These are phyloP conservation scores for Phaethornis superciliosus DNA, from an alignment of 2,113 vertebrate species.

Conservation along the genomic window DNA sequence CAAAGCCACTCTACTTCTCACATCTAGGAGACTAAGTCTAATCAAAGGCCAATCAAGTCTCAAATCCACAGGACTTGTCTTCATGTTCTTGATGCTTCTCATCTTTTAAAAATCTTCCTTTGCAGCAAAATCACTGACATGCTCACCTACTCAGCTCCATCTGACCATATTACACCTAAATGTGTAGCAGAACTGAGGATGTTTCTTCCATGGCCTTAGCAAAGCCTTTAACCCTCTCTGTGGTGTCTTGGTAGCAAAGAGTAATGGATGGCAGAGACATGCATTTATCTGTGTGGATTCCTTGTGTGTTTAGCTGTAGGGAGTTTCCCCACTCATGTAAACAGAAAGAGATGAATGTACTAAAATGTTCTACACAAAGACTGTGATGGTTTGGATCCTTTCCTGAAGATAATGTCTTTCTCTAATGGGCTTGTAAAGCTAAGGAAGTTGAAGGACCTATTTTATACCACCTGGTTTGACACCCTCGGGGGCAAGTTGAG, in stretches of 20 bases:
- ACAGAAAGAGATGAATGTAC: neutral
- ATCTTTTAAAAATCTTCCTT: neutral
- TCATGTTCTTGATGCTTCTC: neutral
- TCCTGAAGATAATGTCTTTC: neutral
- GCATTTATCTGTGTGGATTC: neutral
- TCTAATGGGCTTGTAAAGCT: neutral
- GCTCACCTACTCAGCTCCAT: neutral
- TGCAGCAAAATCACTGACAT: neutral
- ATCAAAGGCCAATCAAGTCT: constrained; percentile 38
- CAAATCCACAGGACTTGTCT: neutral
- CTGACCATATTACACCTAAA: neutral
- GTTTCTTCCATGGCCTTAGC: neutral
- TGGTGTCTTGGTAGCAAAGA: neutral
- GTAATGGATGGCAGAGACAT: neutral
- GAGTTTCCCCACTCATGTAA: neutral
- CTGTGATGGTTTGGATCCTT: neutral
- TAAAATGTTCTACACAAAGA: neutral
- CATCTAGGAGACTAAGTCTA: neutral
- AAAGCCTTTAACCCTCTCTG: neutral
- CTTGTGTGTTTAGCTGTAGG: accelerated
- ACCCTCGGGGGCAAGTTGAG: neutral
- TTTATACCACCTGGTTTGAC: neutral
- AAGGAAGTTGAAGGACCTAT: neutral
- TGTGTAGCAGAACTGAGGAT: neutral
- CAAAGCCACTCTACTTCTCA: neutral